Base-by-base conservation (phyloP, 1,140 invertebrate species). In the Caenorhabditis briggsae region DNA sequence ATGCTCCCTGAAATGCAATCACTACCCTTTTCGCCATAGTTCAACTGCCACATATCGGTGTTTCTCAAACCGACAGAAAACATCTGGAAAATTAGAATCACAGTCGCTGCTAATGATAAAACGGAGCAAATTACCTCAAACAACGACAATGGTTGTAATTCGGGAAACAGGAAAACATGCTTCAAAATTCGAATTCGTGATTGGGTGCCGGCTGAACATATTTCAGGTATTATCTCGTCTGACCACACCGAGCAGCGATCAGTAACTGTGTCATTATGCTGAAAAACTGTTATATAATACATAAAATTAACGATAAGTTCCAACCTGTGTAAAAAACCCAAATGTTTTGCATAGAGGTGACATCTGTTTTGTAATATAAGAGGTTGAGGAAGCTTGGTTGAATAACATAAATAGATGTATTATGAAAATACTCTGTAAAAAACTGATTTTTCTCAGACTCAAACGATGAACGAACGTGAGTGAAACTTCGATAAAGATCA, bases 331-430 rank as follows among this genome's bases (percentile, higher is more conserved):
- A 23, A 50, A 78, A 78, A 78, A 78, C 70, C 70, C 70, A 78
- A 78, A 78, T 18, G 43, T 78, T 78, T 78, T 78, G 53, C 70
- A 78, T 23, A 46, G 70, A 78, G 70, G 70, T 53, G 33, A 33
- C 33, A 33, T 33, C 33, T 33, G 53, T 78, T 50, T 46, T 78
- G 20, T 78, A 25, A n/a, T 46, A 78, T 78, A 78, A 78, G 41
- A 50, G 46, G 70, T 23, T 50, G 70, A 16, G 6, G 70, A 78
- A 78, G 70, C 70, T 46, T 46, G 53, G 53, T 78, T 78, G 70
- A 78, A 78, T 78, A 78, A 78, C 16, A 41, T 78, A 78, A 78
- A 78, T 78, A 78, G 53, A 23, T 78, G 70, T 12, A 78, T 78
- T 23, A 78, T 78, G 20, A 78, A n/a, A 18, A 78, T 50, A 78